Evolutionary conservation across 2,797 vertebrate species (phyloP).

Genomic region (Glossophaga mutica): DNA sequence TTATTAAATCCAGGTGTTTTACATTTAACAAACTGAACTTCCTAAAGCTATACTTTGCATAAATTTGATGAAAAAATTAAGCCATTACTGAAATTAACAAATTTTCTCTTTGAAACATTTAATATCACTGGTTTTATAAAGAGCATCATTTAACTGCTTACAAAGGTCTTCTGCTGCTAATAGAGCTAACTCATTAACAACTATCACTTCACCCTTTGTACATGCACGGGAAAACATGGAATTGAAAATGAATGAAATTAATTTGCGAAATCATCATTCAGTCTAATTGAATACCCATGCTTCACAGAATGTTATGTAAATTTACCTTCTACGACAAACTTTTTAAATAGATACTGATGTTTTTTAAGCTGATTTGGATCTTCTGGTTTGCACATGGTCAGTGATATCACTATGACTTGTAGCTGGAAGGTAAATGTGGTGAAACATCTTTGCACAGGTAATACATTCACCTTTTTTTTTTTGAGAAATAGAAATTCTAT

Average conservation of each 20-base stretch:
- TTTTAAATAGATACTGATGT: constrained; percentile 14
- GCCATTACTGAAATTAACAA: constrained; percentile 42
- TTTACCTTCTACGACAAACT: constrained; percentile 2
- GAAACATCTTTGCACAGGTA: neutral
- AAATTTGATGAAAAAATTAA: constrained; percentile 35
- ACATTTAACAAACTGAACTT: constrained; percentile 39
- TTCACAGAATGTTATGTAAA: constrained; percentile 45
- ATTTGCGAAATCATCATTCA: constrained; percentile 35
- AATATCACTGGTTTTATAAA: neutral
- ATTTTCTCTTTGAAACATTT: constrained; percentile 35
- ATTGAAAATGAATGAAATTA: constrained; percentile 49
- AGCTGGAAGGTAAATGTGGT: neutral
- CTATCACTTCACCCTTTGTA: neutral
- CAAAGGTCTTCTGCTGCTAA: constrained; percentile 41
- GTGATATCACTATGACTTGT: neutral
- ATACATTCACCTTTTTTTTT: neutral
- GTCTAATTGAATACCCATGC: constrained; percentile 37
- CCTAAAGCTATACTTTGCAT: neutral
- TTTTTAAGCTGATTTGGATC: neutral
- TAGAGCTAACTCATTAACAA: constrained; percentile 4
- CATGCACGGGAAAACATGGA: neutral
- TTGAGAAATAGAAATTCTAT: neutral
- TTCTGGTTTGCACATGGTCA: neutral
- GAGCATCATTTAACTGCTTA: constrained; percentile 21
- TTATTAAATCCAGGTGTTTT: constrained; percentile 22